Evolutionary conservation across 2,113 vertebrate genomes (phyloP).

Genomic region (Pterocles gutturalis): DNA sequence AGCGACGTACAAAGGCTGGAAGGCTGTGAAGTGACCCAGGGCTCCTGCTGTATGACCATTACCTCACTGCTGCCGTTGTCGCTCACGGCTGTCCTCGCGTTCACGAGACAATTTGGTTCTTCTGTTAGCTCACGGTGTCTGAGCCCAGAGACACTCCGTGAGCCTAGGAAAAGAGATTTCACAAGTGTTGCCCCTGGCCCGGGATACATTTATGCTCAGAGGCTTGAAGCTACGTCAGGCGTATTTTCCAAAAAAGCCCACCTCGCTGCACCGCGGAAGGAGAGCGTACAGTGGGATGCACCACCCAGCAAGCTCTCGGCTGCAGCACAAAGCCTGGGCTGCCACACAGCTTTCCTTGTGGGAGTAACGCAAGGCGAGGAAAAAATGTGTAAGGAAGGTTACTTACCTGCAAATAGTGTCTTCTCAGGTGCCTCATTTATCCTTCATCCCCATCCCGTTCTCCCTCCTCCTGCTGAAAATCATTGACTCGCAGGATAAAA

Average conservation of each 20-base stretch:
- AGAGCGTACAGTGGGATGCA: rapidly evolving
- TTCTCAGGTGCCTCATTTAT: background rate
- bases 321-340: background rate
- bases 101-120: rapidly evolving
- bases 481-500: background rate
- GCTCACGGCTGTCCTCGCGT: rapidly evolving
- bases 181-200: background rate
- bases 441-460: background rate
- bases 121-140: rapidly evolving
- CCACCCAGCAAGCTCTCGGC: background rate
- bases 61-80: rapidly evolving
- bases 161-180: background rate
- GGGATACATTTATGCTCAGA: background rate
- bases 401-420: background rate
- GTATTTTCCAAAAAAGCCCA: background rate
- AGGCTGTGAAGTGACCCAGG: rapidly evolving
- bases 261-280: rapidly evolving
- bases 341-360: background rate
- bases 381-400: background rate
- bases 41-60: rapidly evolving
- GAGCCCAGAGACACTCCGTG: rapidly evolving
- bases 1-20: rapidly evolving
- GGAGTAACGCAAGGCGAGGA: background rate
- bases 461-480: background rate
- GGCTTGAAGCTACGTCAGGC: background rate